phyloP scores from a whole-genome alignment of 2,113 vertebrate species.

The Sigmodon hispidus region DNA sequence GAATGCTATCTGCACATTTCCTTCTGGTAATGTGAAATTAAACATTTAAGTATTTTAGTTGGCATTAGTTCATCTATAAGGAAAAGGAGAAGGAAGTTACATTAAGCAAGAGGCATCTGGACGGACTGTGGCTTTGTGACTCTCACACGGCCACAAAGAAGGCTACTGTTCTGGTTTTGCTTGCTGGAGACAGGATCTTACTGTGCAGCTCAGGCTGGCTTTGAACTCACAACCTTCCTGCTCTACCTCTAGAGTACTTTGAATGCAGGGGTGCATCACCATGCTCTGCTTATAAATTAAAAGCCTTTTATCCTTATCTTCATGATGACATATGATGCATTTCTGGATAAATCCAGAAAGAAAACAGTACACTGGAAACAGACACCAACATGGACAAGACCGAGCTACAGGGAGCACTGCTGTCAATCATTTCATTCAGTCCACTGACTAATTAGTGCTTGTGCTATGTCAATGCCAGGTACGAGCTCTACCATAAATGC shows the following conservation, averaged over 20 bases:
- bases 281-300: neutral
- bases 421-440: neutral
- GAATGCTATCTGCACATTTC: conserved; percentile 1
- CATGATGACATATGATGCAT: conserved; percentile 45
- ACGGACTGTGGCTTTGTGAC: conserved; percentile 20
- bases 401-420: no score
- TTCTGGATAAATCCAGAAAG: conserved; percentile 54
- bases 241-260: neutral
- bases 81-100: neutral
- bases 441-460: neutral
- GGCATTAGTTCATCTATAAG: conserved; percentile 33
- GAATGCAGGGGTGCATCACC: neutral
- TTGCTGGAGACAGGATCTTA: neutral
- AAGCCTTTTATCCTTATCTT: neutral
- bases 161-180: neutral
- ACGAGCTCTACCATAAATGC: neutral
- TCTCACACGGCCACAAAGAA: neutral
- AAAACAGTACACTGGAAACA: conserved; percentile 48
- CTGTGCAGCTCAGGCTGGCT: neutral
- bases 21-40: neutral
- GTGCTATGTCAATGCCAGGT: neutral
- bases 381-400: neutral
- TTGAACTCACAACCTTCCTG: neutral
- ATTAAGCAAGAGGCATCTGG: conserved; percentile 61
- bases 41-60: conserved; percentile 56